These are phyloP conservation scores for Melopsittacus undulatus DNA, from an alignment of 2,797 vertebrate species.

Conservation along the genomic window DNA sequence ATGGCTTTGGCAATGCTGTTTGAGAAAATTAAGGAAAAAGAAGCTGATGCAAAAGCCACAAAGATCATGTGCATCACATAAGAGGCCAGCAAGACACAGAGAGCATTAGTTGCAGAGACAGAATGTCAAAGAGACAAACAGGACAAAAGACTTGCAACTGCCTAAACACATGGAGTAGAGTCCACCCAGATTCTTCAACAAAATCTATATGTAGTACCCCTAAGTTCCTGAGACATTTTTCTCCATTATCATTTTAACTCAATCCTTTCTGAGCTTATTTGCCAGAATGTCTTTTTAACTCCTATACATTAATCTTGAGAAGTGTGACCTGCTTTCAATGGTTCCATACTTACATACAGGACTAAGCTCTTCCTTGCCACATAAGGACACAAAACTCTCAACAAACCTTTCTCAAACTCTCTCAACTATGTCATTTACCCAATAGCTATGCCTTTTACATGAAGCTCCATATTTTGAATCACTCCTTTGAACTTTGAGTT, in stretches of 20 bases:
- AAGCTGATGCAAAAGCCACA: not conserved
- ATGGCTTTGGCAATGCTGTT: not conserved
- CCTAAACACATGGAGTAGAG: not conserved
- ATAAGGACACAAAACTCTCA: not conserved
- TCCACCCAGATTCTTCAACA: not conserved
- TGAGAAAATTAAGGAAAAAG: not conserved
- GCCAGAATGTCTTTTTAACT: not conserved
- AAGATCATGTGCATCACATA: accelerated
- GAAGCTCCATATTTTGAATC: not conserved
- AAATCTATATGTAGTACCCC: not conserved
- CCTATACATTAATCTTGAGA: not conserved
- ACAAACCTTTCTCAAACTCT: not conserved
- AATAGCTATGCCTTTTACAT: not conserved
- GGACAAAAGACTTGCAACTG: not conserved
- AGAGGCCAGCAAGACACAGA: not conserved
- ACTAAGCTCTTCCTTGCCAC: not conserved
- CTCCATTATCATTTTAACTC: not conserved
- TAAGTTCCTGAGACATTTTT: not conserved
- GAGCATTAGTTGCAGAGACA: not conserved
- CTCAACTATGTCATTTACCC: not conserved
- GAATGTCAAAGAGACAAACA: not conserved
- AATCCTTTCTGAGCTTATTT: not conserved
- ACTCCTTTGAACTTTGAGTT: not conserved
- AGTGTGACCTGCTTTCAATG: not conserved
- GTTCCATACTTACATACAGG: not conserved